Base-by-base conservation (phyloP, 2,888 invertebrate genomes). In the Tachina lurida region DNA sequence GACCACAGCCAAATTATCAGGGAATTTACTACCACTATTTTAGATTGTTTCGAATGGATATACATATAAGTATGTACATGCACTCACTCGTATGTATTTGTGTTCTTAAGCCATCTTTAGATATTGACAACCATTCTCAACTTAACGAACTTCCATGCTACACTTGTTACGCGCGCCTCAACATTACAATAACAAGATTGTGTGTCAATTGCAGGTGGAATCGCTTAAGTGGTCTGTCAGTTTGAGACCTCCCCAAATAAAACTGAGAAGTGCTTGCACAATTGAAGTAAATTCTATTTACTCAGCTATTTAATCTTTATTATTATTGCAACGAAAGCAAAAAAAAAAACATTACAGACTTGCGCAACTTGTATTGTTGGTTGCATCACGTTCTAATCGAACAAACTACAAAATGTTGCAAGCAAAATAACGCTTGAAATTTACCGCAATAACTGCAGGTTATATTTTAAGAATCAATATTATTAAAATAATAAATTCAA, bases 141-240 rank as follows among this genome's bases (percentile, higher is more conserved):
- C 49, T 58, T 74, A 67, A 47, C 49, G 22, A 67, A 78, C 49
- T 78, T 67, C 67, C 60, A 60, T 67, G 77, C 63, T 77, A n/a
- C 83, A 79, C 75, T 87, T 82, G 78, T 73, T 84, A 76, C 84
- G 74, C 74, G 84, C 84, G 70, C 70, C 74, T 62, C 81, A 52
- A 60, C 49, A 60, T 49, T 49, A 74, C 70, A 81, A 84, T 83
- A 83, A 80, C 85, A 86, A 83, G 87, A 88, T 85, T 88, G 83
- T 88, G 87, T 88, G 88, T 88, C 88, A 88, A 88, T 88, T 88
- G 87, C 88, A 88, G 88, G 88, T 88, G 88, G 88, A 88, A 87
- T 87, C 86, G 88, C 86, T 87, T 88, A 88, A 88, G 87, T 88
- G 87, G 87, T 79, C 88, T 88, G 88, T 88, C 88, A 86, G 84